Conservation (phyloP, 2,113 vertebrate genomes). For the Petrocephalus zakoni region DNA sequence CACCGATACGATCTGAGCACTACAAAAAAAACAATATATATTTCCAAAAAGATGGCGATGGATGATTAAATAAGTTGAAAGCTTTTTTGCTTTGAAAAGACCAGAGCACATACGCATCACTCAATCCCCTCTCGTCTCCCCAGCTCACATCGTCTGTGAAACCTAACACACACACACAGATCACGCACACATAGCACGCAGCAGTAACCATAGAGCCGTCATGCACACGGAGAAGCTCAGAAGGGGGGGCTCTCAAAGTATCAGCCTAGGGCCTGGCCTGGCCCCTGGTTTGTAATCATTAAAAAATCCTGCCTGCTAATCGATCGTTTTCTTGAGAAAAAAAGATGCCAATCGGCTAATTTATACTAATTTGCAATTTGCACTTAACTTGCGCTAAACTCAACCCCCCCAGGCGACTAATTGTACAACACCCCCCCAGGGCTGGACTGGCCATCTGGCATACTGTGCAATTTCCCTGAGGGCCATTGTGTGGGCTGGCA, state of each 20-base stretch:
- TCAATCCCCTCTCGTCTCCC: neutral
- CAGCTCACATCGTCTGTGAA: neutral
- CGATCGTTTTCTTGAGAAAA: neutral
- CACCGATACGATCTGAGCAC: neutral
- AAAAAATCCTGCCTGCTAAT: neutral
- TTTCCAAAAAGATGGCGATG: neutral
- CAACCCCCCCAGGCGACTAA: neutral
- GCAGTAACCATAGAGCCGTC: neutral
- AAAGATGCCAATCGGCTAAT: neutral
- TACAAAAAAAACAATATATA: neutral
- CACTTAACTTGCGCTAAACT: neutral
- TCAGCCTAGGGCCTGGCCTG: neutral
- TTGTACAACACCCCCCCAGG: neutral
- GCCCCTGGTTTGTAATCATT: neutral
- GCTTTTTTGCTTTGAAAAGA: neutral
- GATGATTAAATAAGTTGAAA: neutral
- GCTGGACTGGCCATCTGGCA: neutral
- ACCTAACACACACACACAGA: neutral
- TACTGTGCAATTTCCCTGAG: neutral
- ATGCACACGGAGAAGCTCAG: neutral
- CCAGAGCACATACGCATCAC: neutral
- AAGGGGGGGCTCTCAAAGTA: neutral
- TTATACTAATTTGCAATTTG: neutral
- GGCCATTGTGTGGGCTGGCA: neutral
- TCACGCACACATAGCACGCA: neutral